Evolutionary conservation across 2,888 invertebrate genomes (phyloP).

Genomic region (Ochlodes sylvanus): DNA sequence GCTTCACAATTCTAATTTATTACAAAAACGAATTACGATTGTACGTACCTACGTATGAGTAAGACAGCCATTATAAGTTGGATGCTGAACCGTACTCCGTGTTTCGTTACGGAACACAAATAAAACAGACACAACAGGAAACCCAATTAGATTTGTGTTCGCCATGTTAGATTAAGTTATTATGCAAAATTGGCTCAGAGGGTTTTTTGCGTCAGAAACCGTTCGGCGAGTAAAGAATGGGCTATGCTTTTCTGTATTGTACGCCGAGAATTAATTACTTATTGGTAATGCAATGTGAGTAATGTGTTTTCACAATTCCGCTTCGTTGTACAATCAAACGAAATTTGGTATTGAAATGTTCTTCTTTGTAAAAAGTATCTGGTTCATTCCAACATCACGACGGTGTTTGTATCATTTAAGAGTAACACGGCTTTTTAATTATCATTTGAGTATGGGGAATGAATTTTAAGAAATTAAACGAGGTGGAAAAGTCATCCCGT

Average conservation of each 20-base stretch:
- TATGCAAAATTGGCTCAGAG: slow-evolving; percentile 73
- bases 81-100: slow-evolving; percentile 44
- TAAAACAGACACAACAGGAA: slow-evolving; percentile 65
- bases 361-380: background rate
- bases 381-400: background rate
- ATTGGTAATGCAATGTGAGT: slow-evolving; percentile 26
- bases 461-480: too few relatives aligned
- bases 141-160: slow-evolving; percentile 72
- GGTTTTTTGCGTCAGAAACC: slow-evolving; percentile 66
- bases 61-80: slow-evolving; percentile 19
- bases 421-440: background rate
- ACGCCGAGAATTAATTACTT: slow-evolving; percentile 28
- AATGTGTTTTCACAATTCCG: slow-evolving; percentile 11
- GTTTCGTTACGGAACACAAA: slow-evolving; percentile 51
- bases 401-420: background rate
- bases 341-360: slow-evolving; percentile 5
- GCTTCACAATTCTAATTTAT: background rate
- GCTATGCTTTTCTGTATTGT: slow-evolving; percentile 21
- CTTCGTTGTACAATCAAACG: slow-evolving; percentile 1
- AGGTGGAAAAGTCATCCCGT: too few relatives aligned
- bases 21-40: background rate
- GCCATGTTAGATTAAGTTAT: slow-evolving; percentile 72
- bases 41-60: background rate
- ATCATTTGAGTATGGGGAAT: background rate
- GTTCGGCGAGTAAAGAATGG: slow-evolving; percentile 33